Evolutionary conservation across 1,140 invertebrate species (phyloP).

Genomic region (Eumeta japonica): DNA sequence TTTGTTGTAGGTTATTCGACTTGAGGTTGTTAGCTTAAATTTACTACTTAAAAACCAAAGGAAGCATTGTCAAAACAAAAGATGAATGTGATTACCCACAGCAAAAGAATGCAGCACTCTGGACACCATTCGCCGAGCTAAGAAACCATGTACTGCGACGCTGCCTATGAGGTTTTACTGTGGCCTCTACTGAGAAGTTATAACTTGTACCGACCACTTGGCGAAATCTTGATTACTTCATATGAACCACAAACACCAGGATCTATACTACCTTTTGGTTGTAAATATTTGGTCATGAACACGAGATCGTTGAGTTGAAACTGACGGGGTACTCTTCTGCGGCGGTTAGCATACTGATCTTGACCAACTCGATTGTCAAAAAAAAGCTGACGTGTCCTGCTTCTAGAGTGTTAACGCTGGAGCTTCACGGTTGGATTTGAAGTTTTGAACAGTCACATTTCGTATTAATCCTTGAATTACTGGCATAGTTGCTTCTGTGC

Average conservation of each 20-base stretch:
- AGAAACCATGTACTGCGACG: constrained; percentile 10
- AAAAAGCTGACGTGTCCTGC: background rate
- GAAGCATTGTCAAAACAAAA: no score
- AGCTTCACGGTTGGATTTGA: background rate
- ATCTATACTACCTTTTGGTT: background rate
- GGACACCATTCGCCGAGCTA: constrained; percentile 14
- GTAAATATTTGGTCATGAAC: background rate
- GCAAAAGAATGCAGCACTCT: constrained; percentile 7
- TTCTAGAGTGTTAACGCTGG: background rate
- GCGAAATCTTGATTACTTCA: background rate
- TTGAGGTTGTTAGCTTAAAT: no score
- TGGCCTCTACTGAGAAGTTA: background rate
- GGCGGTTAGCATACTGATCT: constrained; percentile 4
- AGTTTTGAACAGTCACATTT: background rate
- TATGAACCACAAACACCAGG: background rate
- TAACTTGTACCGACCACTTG: background rate
- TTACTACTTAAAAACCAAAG: no score
- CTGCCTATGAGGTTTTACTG: constrained; percentile 11
- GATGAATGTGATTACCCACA: no score
- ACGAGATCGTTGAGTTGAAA: constrained; percentile 6
- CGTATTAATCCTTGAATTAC: background rate
- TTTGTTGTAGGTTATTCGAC: no score
- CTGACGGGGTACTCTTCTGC: background rate
- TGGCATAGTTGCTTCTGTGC: background rate
- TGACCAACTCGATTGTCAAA: background rate